These are phyloP conservation scores for Labeo catla DNA, from an alignment of 2,113 vertebrate genomes.

Conservation along the genomic window DNA sequence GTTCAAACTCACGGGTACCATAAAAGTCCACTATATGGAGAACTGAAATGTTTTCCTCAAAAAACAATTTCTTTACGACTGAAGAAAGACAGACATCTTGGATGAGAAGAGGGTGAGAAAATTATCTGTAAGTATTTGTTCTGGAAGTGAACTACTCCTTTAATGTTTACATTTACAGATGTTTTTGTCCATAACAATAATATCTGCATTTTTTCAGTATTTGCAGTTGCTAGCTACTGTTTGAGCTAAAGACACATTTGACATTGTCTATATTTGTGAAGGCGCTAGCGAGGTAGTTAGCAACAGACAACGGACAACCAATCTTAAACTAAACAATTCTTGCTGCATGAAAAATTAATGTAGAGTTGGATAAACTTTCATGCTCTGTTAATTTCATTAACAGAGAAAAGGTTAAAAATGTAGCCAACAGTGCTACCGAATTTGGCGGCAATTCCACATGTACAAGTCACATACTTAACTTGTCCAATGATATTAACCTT, in stretches of 20 bases:
- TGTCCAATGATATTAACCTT: neutral
- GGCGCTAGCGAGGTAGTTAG: no score
- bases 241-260: neutral
- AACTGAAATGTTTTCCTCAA: no score
- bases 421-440: neutral
- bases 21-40: no score
- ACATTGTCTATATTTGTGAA: neutral
- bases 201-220: neutral
- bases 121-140: no score
- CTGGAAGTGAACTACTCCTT: no score
- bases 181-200: neutral
- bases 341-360: neutral
- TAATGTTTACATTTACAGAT: no score
- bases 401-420: neutral
- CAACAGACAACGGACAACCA: neutral
- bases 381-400: neutral
- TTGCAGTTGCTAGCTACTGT: neutral
- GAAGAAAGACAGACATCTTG: no score
- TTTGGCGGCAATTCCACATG: neutral
- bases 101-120: no score
- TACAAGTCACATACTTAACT: neutral
- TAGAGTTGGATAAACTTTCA: neutral
- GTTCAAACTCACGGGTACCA: no score
- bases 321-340: neutral
- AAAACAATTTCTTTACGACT: no score